Evolutionary conservation across 1,140 invertebrate species (phyloP).

Genomic region (Geopemphigus sp.): DNA sequence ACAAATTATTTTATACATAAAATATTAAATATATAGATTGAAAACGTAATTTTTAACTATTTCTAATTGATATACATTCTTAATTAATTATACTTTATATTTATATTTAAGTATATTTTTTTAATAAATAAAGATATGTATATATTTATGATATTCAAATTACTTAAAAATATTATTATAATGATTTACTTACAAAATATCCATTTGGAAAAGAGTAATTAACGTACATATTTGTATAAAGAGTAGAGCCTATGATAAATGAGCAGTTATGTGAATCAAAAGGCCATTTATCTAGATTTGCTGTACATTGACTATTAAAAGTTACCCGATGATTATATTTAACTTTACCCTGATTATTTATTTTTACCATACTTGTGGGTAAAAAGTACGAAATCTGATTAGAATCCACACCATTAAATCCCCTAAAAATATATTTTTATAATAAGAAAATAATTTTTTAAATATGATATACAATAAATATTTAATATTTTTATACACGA

Average conservation of each 20-base stretch:
- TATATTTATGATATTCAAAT: too few species aligned
- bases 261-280: constrained; percentile 37
- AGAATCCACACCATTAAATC: not conserved
- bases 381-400: not conserved
- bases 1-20: not conserved
- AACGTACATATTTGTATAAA: not conserved
- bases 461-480: too few species aligned
- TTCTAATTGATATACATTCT: too few species aligned
- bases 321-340: constrained; percentile 20
- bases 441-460: not conserved
- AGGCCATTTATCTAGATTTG: constrained; percentile 26
- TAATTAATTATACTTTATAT: too few species aligned
- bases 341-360: not conserved
- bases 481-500: too few species aligned
- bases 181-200: constrained; percentile 2
- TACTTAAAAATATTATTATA: not conserved
- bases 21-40: too few species aligned
- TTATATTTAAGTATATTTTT: too few species aligned
- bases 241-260: not conserved
- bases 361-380: constrained; percentile 1
- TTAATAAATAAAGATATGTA: too few species aligned
- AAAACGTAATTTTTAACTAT: too few species aligned
- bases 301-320: constrained; percentile 16
- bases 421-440: constrained; percentile 9
- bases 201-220: not conserved